phyloP scores from a whole-genome alignment of 2,797 vertebrate genomes.

The Cyprinodon diabolis region DNA sequence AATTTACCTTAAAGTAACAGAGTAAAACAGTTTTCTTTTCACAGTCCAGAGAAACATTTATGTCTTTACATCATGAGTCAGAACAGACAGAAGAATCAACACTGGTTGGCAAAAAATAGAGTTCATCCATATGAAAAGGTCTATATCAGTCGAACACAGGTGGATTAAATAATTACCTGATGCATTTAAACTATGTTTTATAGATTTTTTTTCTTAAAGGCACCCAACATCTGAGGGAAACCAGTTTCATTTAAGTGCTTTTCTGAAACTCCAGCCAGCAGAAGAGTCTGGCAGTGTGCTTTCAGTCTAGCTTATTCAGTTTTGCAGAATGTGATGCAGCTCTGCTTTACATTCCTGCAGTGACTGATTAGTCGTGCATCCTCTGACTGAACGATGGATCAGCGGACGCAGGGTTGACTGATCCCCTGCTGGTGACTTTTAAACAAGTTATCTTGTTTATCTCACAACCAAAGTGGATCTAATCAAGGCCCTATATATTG shows the following conservation, averaged over 20 bases:
- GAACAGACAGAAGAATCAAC: slow-evolving; percentile 49
- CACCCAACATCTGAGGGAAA: slow-evolving; percentile 44
- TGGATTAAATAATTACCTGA: slow-evolving; percentile 1
- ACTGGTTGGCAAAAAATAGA: slow-evolving; percentile 67
- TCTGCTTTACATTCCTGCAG: slow-evolving; percentile 54
- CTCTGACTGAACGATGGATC: slow-evolving; percentile 5
- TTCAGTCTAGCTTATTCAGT: slow-evolving; percentile 52
- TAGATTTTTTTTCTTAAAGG: slow-evolving; percentile 33
- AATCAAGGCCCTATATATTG: slow-evolving; percentile 45
- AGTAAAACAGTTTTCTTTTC: slow-evolving; percentile 12
- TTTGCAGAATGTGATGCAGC: slow-evolving; percentile 21
- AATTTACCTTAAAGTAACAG: slow-evolving; percentile 1
- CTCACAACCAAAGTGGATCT: not conserved
- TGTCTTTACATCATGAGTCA: slow-evolving; percentile 47
- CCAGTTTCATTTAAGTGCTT: slow-evolving; percentile 24
- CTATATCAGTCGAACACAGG: slow-evolving; percentile 16
- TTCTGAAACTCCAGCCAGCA: slow-evolving; percentile 3
- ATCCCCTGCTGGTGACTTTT: not conserved
- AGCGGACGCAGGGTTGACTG: not conserved
- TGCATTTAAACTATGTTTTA: slow-evolving; percentile 11
- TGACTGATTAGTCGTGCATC: slow-evolving; percentile 5
- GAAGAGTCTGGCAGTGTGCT: slow-evolving; percentile 34
- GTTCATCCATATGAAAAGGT: slow-evolving; percentile 44
- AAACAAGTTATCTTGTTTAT: not conserved
- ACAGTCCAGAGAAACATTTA: slow-evolving; percentile 58